A percentile compares a stretch with the other conserved stretches of the same genome.
These are phyloP conservation scores for Ormyrus labotus DNA, from an alignment of 2,888 invertebrate species.

Conservation along the genomic window DNA sequence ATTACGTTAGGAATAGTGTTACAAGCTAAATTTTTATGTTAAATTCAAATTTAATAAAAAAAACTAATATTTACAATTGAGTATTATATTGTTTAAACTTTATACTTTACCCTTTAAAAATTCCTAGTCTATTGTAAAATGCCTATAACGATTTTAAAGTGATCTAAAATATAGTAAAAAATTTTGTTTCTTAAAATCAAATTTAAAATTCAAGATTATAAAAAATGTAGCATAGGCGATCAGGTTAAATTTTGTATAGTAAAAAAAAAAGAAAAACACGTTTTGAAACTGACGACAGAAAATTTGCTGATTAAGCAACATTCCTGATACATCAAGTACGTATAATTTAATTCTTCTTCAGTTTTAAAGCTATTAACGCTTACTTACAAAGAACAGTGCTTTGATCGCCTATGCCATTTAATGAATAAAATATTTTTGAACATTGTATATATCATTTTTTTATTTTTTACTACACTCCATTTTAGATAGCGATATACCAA, in stretches of 20 bases:
- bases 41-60: conserved; percentile 61
- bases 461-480: conserved; percentile 58
- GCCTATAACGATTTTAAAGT: conserved; percentile 58
- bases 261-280: conserved; percentile 16
- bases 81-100: conserved; percentile 40
- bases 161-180: conserved; percentile 53
- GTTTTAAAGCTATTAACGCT: conserved; percentile 47
- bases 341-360: conserved; percentile 43
- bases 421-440: conserved; percentile 25
- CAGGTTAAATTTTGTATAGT: conserved; percentile 8
- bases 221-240: conserved; percentile 49
- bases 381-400: conserved; percentile 42
- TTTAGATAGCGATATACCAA: conserved; percentile 78
- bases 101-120: conserved; percentile 18
- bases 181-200: conserved; percentile 31
- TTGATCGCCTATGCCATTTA: conserved; percentile 47
- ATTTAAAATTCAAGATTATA: conserved; percentile 21
- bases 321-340: conserved; percentile 45
- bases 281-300: conserved; percentile 42
- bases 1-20: conserved; percentile 11
- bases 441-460: conserved; percentile 33
- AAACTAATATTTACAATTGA: conserved; percentile 64
- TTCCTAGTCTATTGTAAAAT: conserved; percentile 10
- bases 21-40: conserved; percentile 34
- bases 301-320: conserved; percentile 43